These are phyloP conservation scores for Pantherophis vulpinus DNA, from an alignment of 2,797 vertebrate species.

Conservation along the genomic window DNA sequence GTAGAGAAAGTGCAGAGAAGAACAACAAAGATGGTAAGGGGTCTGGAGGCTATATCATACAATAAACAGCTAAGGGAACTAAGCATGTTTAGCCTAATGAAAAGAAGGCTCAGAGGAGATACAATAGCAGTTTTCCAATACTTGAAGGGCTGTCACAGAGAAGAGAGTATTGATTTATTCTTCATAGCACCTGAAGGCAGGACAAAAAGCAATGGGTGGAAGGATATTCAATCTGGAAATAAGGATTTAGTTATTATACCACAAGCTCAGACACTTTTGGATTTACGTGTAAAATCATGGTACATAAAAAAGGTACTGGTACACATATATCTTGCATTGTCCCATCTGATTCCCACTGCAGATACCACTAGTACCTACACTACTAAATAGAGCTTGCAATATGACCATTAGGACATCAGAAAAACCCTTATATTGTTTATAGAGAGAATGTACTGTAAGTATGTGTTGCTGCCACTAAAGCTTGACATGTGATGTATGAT, in stretches of 20 bases:
- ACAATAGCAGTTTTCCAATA: neutral
- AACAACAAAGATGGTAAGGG: neutral
- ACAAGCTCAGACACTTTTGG: neutral
- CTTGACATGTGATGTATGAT: neutral
- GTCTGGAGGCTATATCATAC: neutral
- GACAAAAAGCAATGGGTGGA: neutral
- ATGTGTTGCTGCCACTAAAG: neutral
- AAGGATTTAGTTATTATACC: neutral
- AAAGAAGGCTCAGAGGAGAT: neutral
- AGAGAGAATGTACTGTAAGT: neutral
- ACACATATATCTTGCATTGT: neutral
- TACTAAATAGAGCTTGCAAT: neutral
- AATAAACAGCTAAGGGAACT: neutral
- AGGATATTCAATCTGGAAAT: neutral
- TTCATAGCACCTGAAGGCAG: neutral
- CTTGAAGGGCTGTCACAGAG: neutral
- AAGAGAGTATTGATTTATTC: neutral
- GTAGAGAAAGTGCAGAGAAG: neutral
- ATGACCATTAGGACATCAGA: neutral
- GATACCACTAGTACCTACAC: neutral
- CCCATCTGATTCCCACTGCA: neutral
- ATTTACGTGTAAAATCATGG: neutral
- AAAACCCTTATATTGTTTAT: neutral
- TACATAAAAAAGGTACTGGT: neutral
- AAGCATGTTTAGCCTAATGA: neutral